Base-by-base conservation (phyloP, 2,797 vertebrate genomes). In the Chrosomus eos region DNA sequence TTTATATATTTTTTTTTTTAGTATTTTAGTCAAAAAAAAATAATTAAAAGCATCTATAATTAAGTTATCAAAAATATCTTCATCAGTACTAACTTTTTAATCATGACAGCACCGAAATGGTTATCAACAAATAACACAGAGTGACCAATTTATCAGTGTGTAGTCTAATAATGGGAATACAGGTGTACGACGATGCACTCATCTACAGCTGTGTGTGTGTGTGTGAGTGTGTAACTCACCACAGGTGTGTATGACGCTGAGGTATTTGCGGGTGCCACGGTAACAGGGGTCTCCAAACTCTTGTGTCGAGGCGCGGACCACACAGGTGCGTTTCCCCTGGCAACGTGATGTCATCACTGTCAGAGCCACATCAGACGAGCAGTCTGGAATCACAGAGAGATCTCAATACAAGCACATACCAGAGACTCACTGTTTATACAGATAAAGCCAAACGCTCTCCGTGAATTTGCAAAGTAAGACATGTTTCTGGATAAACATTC, bases 261-360 rank as follows among this genome's bases (percentile, higher is more conserved):
- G 97, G 90, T 97, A 96, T 91, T 98, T 98, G 91, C 93, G 96
- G 87, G 96, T 96, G 75, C 96, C 96, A 0, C 96, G 91, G 89
- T 97, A 97, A 90, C 97, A 98, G 1, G 96, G 97, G 84, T 98
- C 96, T 83, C 97, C 97, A 87, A 98, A 97, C 82, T 97, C 96
- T 89, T 93, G 94, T 33, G 94, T 93, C 86, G 96, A 96, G 83
- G 96, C 96, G 67, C 94, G 95, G 67, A 97, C 90, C 81, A 93
- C 92, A 86, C 97, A 98, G 85, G 93, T 95, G 87, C 95, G 96
- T 93, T 95, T 96, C 23, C 96, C 96, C 0, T 98, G 97, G 53
- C 97, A 98, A 82, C 91, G 95, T 81, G 94, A 89, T 18, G 94
- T 97, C 91, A 97, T 93, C 51, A 97, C 92, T 87, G 95, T 93